Conservation (phyloP, 2,888 invertebrate genomes). For the Hemithea aestivaria region DNA sequence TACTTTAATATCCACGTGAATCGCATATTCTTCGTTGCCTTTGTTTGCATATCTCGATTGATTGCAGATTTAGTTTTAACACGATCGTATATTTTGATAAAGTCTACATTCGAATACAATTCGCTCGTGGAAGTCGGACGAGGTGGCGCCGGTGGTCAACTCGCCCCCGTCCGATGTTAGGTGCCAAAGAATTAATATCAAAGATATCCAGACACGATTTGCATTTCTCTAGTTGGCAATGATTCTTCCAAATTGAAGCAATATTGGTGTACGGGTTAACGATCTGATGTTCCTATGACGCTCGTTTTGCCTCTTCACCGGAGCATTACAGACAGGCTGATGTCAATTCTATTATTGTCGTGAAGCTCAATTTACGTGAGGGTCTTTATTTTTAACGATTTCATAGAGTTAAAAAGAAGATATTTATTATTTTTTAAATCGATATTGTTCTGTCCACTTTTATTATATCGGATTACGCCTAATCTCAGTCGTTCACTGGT, state of each 20-base stretch:
- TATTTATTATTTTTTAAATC: constrained; percentile 56
- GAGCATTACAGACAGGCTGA: constrained; percentile 53
- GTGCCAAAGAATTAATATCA: constrained; percentile 78
- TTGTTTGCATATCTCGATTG: constrained; percentile 51
- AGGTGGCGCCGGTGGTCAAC: constrained; percentile 34
- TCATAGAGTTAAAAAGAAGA: constrained; percentile 47
- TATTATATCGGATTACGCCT: constrained; percentile 57
- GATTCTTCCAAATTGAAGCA: constrained; percentile 73
- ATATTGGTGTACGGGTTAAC: constrained; percentile 73
- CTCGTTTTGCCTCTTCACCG: constrained; percentile 59
- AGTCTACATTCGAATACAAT: constrained; percentile 26
- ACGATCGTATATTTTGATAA: constrained; percentile 37
- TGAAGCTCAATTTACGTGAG: constrained; percentile 73
- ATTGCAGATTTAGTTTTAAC: constrained; percentile 42
- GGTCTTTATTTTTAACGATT: constrained; percentile 65
- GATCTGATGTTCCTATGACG: constrained; percentile 77
- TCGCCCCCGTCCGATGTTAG: constrained; percentile 45
- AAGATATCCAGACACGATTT: constrained; percentile 68
- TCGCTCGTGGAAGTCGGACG: constrained; percentile 26
- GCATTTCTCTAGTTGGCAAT: constrained; percentile 60
- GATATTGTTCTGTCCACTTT: constrained; percentile 67
- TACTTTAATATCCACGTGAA: constrained; percentile 40
- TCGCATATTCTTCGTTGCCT: constrained; percentile 66
- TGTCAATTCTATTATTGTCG: constrained; percentile 74
- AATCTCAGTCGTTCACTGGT: constrained; percentile 61